These are phyloP conservation scores for Gila robusta DNA, from an alignment of 2,797 vertebrate genomes.

Conservation along the genomic window DNA sequence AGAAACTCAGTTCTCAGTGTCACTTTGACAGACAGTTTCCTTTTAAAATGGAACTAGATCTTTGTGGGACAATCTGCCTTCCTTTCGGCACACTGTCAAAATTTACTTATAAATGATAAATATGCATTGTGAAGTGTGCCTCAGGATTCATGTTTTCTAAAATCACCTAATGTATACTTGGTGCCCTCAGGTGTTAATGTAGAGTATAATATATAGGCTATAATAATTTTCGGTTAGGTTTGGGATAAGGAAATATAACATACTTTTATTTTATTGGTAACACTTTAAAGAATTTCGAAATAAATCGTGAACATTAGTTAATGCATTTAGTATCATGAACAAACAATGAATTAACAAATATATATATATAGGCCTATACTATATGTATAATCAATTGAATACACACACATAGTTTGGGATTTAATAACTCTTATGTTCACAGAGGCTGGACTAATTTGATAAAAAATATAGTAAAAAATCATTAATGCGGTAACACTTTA, in stretches of 20 bases:
- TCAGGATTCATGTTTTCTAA: slow-evolving; percentile 16
- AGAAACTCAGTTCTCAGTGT: slow-evolving; percentile 52
- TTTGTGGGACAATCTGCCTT: slow-evolving; percentile 65
- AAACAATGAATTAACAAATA: neutral
- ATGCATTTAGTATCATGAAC: neutral
- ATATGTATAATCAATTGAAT: neutral
- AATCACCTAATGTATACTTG: neutral
- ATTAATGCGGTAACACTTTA: neutral
- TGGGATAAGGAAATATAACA: neutral
- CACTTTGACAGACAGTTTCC: slow-evolving; percentile 61
- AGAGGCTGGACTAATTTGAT: neutral
- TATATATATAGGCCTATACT: neutral
- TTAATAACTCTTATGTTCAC: neutral
- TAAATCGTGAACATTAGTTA: neutral
- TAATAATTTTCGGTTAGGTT: neutral
- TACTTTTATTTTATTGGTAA: slow-evolving; percentile 11
- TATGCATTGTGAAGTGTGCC: slow-evolving; percentile 14
- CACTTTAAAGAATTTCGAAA: neutral
- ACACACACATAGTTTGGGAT: neutral
- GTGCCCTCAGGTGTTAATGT: neutral
- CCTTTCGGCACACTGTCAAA: slow-evolving; percentile 50
- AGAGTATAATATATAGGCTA: neutral
- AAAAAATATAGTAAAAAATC: neutral
- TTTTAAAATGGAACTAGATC: slow-evolving; percentile 68
- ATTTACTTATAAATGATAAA: slow-evolving; percentile 17